Base-by-base conservation (phyloP, 2,797 vertebrate genomes). In the Oceanodroma leucorhoa region DNA sequence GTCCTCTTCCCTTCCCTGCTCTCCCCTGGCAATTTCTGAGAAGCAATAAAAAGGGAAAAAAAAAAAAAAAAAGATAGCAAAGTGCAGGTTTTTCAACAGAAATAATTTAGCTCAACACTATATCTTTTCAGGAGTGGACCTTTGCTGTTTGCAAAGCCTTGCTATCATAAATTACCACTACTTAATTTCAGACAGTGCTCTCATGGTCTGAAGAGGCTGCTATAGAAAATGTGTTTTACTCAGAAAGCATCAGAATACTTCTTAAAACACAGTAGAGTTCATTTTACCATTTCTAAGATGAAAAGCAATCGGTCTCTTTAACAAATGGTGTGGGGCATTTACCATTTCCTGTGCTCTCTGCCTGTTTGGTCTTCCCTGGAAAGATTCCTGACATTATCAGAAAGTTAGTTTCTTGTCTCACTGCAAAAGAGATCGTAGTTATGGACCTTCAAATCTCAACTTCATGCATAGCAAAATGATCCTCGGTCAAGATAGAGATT, bases 71-170 rank as follows among this genome's bases (percentile, higher is more conserved):
- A 16, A 79, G 29, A 62, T 21, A 51, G 43, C 36, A 75, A 75
- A 75, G 19, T 57, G 57, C 23, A 73, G n/a, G 15, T 41, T 93
- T 89, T 93, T 41, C 61, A 69, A 7, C 55, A 93, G 32, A 83
- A 86, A 54, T 90, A 5, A 51, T 83, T 90, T 86, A 58, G 53
- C 65, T 90, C 76, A 88, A 46, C 30, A 10, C n/a, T 66, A 0
- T 24, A 14, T 83, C 29, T 60, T 87, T 82, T 80, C 54, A 78
- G 62, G 50, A 70, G 53, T 36, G 54, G 51, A 85, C 71, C 18
- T 83, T 73, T 85, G 72, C 64, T 90, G n/a, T 91, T 93, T 91
- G 72, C 79, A 86, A 83, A 83, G 57, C n/a, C 51, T 85, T 87
- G 36, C 55, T 79, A 23, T 71, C 69, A 50, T 71, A 92, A 90